A percentile compares a stretch with the other conserved stretches of the same genome.
Conservation (phyloP, 2,113 vertebrate genomes). For the Carollia perspicillata region DNA sequence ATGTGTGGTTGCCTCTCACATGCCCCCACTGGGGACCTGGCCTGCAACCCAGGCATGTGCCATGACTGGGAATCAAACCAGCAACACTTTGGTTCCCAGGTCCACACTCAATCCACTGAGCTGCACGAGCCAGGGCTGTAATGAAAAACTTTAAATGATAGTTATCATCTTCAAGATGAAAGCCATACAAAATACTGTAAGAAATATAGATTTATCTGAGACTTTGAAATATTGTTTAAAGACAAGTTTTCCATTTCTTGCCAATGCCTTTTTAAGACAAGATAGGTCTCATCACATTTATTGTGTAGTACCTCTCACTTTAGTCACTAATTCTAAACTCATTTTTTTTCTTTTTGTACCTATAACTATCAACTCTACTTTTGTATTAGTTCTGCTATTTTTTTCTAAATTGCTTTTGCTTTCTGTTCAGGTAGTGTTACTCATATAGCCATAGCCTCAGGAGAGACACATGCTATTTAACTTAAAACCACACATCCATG, state of each 20-base stretch:
- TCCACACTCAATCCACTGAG: no score
- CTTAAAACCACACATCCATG: neutral
- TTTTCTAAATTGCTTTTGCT: neutral
- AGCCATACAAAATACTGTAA: neutral
- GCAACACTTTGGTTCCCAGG: no score
- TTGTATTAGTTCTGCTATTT: neutral
- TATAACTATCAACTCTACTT: neutral
- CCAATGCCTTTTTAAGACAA: neutral
- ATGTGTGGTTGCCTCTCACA: no score
- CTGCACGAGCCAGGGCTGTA: no score
- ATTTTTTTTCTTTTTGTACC: neutral
- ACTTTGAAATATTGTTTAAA: neutral
- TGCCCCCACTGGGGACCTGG: no score
- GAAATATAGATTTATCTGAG: neutral
- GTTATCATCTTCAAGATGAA: neutral
- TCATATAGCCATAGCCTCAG: neutral
- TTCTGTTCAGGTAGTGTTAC: neutral
- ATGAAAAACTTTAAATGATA: neutral
- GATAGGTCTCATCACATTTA: neutral
- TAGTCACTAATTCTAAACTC: neutral
- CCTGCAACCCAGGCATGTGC: no score
- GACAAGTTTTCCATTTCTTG: neutral
- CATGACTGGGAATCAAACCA: no score
- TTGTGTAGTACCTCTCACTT: fast-evolving
- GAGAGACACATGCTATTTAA: neutral